Evolutionary conservation across 2,888 invertebrate species (phyloP).

Genomic region (Dioctria linearis): DNA sequence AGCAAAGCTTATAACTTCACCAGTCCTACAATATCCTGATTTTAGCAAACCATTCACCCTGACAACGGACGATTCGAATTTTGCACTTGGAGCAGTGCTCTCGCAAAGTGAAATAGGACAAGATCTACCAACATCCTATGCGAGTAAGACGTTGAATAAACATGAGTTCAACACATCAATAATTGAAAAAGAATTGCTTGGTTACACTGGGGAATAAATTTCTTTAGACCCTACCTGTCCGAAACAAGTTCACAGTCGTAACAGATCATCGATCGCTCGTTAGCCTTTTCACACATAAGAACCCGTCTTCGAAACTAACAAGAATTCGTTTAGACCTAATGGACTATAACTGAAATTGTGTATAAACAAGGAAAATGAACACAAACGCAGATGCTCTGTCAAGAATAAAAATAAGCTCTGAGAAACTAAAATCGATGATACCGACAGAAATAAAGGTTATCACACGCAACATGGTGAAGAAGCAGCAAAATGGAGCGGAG

Average conservation of each 20-base stretch:
- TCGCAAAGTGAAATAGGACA: conserved; percentile 57
- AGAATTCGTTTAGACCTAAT: neutral
- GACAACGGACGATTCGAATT: conserved; percentile 61
- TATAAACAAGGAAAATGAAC: too few species aligned
- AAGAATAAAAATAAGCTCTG: too few species aligned
- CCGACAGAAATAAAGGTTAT: too few species aligned
- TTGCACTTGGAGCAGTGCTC: conserved; percentile 61
- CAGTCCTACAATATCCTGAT: conserved; percentile 43
- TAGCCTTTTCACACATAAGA: neutral
- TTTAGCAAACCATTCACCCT: conserved; percentile 60
- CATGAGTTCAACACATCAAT: conserved; percentile 61
- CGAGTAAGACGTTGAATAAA: conserved; percentile 60
- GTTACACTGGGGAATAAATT: conserved; percentile 58
- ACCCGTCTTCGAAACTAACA: neutral
- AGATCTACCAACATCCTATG: conserved; percentile 62
- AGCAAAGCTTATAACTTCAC: neutral
- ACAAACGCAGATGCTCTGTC: too few species aligned
- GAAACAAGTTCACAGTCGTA: conserved; percentile 62
- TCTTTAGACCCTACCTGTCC: conserved; percentile 63
- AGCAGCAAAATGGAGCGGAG: too few species aligned
- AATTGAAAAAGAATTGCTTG: conserved; percentile 62
- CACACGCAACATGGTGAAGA: too few species aligned
- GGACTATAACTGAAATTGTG: too few species aligned
- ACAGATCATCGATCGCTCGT: conserved; percentile 63
- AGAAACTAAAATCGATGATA: too few species aligned